Base-by-base conservation (phyloP, 2,797 vertebrate genomes). In the Melanotaenia pygmaea region DNA sequence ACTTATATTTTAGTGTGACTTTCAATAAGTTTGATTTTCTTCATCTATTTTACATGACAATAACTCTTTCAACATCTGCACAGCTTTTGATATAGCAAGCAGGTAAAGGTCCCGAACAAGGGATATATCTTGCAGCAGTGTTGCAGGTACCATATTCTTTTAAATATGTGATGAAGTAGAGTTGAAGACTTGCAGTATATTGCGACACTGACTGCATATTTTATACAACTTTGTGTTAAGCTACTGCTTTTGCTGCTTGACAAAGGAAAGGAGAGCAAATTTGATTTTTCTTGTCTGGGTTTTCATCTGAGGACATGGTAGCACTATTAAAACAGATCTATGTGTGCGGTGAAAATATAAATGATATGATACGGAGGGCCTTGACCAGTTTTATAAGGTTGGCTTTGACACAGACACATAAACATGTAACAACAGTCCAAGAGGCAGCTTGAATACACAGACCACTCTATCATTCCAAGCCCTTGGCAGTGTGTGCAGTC, bases 121-220 rank as follows among this genome's bases (percentile, higher is more conserved):
- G 71, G 57, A 80, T 81, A 77, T 68, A 54, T 80, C 77, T 83
- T 64, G 59, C 72, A 79, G 76, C 62, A 63, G 71, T 73, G 66
- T 85, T 77, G 62, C 72, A 71, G 70, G 54, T 69, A 72, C 70
- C 67, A 35, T 67, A 63, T 74, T 84, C 74, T 73, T 77, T 78
- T 54, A 67, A 72, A 84, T 77, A 73, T 56, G 65, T 66, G 81
- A 86, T 83, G 68, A 81, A 83, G 61, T 57, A 34, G 40, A 74
- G 67, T 56, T 72, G 67, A 76, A 54, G 72, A 82, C 75, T 86
- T 83, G 79, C 81, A 72, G 68, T 79, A 73, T 80, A 82, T 84
- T 84, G 82, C 72, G 22, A 82, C 72, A 70, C 65, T 70, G 79
- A 89, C 88, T 87, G 86, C 84, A 77, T 86, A 84, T 77, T 74